Percentiles rank a stretch among this genome's conserved stretches.
These are phyloP conservation scores for Panthera tigris DNA, from an alignment of 2,113 vertebrate species.

Conservation along the genomic window DNA sequence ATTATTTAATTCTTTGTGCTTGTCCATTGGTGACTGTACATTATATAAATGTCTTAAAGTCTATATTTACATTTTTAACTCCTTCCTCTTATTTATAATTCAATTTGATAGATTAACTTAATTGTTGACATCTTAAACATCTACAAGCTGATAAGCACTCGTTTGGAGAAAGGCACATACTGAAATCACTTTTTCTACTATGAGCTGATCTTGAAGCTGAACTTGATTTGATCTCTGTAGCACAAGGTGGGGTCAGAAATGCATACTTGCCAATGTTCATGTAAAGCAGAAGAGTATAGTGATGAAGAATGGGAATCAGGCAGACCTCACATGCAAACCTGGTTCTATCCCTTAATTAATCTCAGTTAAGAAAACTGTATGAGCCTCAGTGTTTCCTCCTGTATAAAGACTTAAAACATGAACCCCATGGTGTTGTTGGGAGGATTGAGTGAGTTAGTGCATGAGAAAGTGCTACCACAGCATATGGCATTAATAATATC, in stretches of 20 bases:
- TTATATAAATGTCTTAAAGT: not conserved
- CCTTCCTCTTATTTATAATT: constrained; percentile 14
- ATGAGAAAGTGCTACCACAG: not conserved
- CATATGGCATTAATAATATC: not conserved
- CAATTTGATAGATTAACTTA: not conserved
- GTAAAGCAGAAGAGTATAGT: not conserved
- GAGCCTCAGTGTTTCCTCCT: not conserved
- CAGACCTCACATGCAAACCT: not conserved
- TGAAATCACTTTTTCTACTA: not conserved
- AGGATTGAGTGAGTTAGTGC: not conserved
- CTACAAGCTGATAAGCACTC: not conserved
- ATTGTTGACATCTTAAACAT: not conserved
- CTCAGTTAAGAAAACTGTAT: not conserved
- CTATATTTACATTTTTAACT: constrained; percentile 11
- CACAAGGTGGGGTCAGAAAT: not conserved
- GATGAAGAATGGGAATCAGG: not conserved
- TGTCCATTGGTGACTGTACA: not conserved
- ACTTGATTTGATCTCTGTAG: not conserved
- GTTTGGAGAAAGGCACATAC: not conserved
- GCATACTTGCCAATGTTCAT: not conserved
- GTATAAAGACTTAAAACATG: not conserved
- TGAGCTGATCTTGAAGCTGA: not conserved
- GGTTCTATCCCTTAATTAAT: not conserved
- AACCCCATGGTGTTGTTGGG: not conserved
- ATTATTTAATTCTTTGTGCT: not conserved